A percentile compares a stretch with the other conserved stretches of the same genome.
Conservation (phyloP, 2,888 invertebrate genomes). For the Itoplectis maculator region DNA sequence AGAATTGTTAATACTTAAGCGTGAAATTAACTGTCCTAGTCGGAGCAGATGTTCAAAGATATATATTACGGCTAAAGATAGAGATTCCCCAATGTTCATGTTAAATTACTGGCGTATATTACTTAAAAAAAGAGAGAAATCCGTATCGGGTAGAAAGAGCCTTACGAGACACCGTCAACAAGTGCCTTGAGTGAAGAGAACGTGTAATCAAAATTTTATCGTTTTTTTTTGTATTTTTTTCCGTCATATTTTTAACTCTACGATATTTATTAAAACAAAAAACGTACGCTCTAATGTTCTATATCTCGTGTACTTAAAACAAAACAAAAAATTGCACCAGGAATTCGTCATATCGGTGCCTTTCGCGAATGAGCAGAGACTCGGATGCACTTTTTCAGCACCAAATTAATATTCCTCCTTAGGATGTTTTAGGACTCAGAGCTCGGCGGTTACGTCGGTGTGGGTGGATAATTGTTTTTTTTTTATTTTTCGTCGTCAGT, state of each 20-base stretch:
- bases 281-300: slow-evolving; percentile 50
- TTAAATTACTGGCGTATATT: slow-evolving; percentile 53
- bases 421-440: slow-evolving; percentile 35
- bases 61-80: slow-evolving; percentile 72
- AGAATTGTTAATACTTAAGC: slow-evolving; percentile 66
- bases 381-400: slow-evolving; percentile 58
- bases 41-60: slow-evolving; percentile 74
- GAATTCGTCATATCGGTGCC: slow-evolving; percentile 49
- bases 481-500: slow-evolving; percentile 43
- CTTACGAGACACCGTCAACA: slow-evolving; percentile 32
- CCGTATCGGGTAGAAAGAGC: slow-evolving; percentile 39
- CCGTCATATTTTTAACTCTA: slow-evolving; percentile 54
- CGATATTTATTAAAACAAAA: slow-evolving; percentile 58
- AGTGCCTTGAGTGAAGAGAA: slow-evolving; percentile 58
- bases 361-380: slow-evolving; percentile 28
- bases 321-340: slow-evolving; percentile 54
- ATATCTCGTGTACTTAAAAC: slow-evolving; percentile 59
- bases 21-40: slow-evolving; percentile 73
- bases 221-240: slow-evolving; percentile 14
- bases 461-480: too few relatives aligned
- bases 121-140: slow-evolving; percentile 30
- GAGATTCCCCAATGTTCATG: slow-evolving; percentile 63
- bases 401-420: slow-evolving; percentile 56
- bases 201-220: slow-evolving; percentile 43
- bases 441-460: background rate